These are phyloP conservation scores for Mythimna pallens DNA, from an alignment of 2,888 invertebrate species.

Conservation along the genomic window DNA sequence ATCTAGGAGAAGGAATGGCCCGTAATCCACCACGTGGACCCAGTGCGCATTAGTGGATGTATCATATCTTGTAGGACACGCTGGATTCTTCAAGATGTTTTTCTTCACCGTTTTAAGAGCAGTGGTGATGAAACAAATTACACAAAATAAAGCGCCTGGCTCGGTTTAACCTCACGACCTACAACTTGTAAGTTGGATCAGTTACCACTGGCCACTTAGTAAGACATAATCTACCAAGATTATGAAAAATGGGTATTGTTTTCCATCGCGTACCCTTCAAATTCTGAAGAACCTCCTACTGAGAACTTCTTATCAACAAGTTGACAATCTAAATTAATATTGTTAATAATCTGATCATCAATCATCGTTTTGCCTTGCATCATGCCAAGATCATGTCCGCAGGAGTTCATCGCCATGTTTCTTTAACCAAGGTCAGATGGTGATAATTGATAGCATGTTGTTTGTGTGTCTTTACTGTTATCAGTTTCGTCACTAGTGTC, in stretches of 20 bases:
- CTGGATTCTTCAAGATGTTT: too few relatives aligned
- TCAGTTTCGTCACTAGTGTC: slow-evolving; percentile 45
- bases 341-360: slow-evolving; percentile 34
- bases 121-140: too few relatives aligned
- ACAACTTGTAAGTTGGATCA: too few relatives aligned
- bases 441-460: slow-evolving; percentile 68
- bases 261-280: slow-evolving; percentile 3
- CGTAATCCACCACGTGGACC: too few relatives aligned
- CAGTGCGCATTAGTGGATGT: too few relatives aligned
- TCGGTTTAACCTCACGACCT: too few relatives aligned
- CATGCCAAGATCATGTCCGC: slow-evolving; percentile 51
- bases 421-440: slow-evolving; percentile 69
- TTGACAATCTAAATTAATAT: slow-evolving; percentile 36
- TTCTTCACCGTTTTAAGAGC: too few relatives aligned
- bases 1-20: too few relatives aligned
- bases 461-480: slow-evolving; percentile 51
- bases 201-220: too few relatives aligned
- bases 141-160: too few relatives aligned
- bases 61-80: too few relatives aligned
- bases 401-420: slow-evolving; percentile 52
- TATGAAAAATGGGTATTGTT: background rate
- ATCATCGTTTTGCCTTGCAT: slow-evolving; percentile 45
- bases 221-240: too few relatives aligned
- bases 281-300: slow-evolving; percentile 11
- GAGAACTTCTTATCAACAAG: slow-evolving; percentile 5